Conservation (phyloP, 2,797 vertebrate species). For the Chromobotia macracanthus region DNA sequence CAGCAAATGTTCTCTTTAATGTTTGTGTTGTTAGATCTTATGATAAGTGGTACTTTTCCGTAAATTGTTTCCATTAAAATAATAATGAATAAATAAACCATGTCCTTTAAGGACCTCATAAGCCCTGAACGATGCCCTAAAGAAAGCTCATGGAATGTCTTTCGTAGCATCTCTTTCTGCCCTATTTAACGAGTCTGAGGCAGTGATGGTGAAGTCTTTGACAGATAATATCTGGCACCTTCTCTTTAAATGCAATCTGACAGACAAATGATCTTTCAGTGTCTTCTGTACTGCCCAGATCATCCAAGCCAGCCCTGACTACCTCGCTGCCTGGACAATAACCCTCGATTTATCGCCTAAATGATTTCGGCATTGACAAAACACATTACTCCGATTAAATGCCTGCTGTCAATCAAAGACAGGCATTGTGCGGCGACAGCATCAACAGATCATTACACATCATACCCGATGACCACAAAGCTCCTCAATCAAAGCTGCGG, state of each 20-base stretch:
- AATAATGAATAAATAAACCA: not conserved
- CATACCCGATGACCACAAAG: slow-evolving; percentile 4
- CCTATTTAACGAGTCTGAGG: slow-evolving; percentile 8
- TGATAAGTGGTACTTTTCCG: too few species aligned
- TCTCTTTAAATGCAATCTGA: slow-evolving; percentile 59
- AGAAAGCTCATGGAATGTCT: not conserved
- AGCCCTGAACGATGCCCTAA: not conserved
- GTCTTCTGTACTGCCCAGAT: slow-evolving; percentile 39
- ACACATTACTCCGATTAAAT: slow-evolving; percentile 60
- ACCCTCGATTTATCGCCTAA: slow-evolving; percentile 59
- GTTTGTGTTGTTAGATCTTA: too few species aligned
- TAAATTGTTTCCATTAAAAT: not conserved
- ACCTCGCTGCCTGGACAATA: slow-evolving; percentile 50
- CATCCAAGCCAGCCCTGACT: slow-evolving; percentile 34
- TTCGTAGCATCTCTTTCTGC: slow-evolving; percentile 9
- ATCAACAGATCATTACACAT: slow-evolving; percentile 48
- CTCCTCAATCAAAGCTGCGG: slow-evolving; percentile 47
- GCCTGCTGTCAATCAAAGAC: slow-evolving; percentile 57
- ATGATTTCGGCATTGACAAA: slow-evolving; percentile 61
- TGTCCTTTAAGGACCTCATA: slow-evolving; percentile 2
- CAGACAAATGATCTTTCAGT: slow-evolving; percentile 57
- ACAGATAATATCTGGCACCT: slow-evolving; percentile 47
- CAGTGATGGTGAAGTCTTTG: slow-evolving; percentile 9
- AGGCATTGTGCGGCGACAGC: slow-evolving; percentile 23
- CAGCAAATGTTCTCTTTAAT: too few species aligned